Base-by-base conservation (phyloP, 2,888 invertebrate species). In the Pseudococcus viburni region DNA sequence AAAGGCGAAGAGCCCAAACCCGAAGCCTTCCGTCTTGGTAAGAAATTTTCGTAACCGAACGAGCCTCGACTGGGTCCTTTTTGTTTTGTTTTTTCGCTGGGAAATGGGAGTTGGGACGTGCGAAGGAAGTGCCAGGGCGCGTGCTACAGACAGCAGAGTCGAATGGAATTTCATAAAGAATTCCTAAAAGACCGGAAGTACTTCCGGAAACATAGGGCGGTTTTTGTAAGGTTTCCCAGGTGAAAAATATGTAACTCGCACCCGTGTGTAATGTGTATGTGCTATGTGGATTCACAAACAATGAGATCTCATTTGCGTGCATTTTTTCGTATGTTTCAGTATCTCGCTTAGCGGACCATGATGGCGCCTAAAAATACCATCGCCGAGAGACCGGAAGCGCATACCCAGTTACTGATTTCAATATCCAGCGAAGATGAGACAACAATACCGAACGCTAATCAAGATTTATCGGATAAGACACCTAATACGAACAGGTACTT, bases 371-470 rank as follows among this genome's bases (percentile, higher is more conserved):
- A 59, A 22, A 73, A 84, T 84, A 85, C 68, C 26, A 48, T 88
- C 15, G 17, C 26, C 73, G 88, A 88, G 12, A 46, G 88, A 73
- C 42, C 88, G 6, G 73, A 55, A 19, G 68, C 22, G 4, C 85
- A 77, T 48, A 85, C 84, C 11, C 73, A 64, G n/a, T 68, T 85
- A 48, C 17, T 77, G 11, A 73, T 88, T n/a, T 87, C 86, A n/a
- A 87, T 87, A n/a, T 86, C 86, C 39, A 89, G 84, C 89, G 89
- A 89, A 68, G 89, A 89, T 89, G 89, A 87, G 39, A n/a, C 19
- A n/a, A 86, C 59, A 8, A 15, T 86, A 15, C 55, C 64, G 9
- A 87, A 87, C n/a, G 26, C 68, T 33, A 73, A 85, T 86, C 46
- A 51, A 48, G 89, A 89, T 64, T 86, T 86, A 51, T 46, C 86